phyloP scores from a whole-genome alignment of 2,113 vertebrate genomes.

The Toxostoma redivivum region DNA sequence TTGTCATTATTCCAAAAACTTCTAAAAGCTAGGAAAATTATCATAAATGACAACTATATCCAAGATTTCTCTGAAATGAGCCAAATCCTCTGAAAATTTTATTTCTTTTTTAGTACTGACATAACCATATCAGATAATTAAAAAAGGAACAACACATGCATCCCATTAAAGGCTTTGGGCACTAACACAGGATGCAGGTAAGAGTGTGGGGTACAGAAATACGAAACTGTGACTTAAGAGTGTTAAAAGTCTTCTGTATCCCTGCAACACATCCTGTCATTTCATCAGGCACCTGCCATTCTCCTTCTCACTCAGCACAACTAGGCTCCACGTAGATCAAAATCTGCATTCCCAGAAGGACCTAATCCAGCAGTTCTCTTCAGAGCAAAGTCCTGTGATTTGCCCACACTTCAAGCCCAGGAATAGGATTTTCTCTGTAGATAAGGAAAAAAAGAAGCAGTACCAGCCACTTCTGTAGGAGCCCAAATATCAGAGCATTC shows the following conservation, averaged over 20 bases:
- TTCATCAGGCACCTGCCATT: not conserved
- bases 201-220: not conserved
- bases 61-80: not conserved
- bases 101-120: not conserved
- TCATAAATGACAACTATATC: not conserved
- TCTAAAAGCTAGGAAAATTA: not conserved
- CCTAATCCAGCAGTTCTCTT: not conserved
- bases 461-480: not conserved
- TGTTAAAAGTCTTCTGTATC: not conserved
- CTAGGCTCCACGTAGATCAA: not conserved
- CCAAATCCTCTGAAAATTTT: not conserved
- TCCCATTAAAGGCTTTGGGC: not conserved
- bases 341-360: not conserved
- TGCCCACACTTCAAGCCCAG: not conserved
- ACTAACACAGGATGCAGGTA: not conserved
- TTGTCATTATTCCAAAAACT: not conserved
- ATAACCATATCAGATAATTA: not conserved
- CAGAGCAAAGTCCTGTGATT: not conserved
- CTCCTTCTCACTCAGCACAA: not conserved
- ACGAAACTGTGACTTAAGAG: not conserved
- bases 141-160: not conserved
- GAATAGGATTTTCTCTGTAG: not conserved
- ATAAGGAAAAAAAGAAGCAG: not conserved
- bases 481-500: not conserved
- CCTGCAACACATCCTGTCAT: not conserved